A percentile compares a stretch with the other conserved stretches of the same genome.
Conservation (phyloP, 2,113 vertebrate species). For the Cololabis saira region DNA sequence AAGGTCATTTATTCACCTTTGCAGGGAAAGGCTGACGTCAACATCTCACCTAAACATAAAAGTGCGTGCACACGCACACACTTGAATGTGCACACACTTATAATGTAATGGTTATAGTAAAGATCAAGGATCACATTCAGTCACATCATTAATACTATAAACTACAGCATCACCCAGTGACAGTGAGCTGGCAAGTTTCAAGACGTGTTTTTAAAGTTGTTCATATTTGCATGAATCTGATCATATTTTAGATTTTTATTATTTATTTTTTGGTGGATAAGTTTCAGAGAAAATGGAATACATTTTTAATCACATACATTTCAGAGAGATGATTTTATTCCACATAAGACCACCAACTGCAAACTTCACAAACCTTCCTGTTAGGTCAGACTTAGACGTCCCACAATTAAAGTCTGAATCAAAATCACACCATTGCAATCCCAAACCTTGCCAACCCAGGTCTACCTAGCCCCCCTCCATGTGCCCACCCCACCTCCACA, state of each 20-base stretch:
- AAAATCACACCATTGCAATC: conserved; percentile 16
- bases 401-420: conserved; percentile 8
- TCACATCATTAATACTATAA: neutral
- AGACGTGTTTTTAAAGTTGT: too few relatives aligned
- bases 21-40: conserved; percentile 1
- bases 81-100: conserved; percentile 2
- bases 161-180: too few relatives aligned
- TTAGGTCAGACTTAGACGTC: neutral
- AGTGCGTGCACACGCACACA: neutral
- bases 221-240: too few relatives aligned
- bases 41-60: conserved; percentile 1
- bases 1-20: conserved; percentile 55
- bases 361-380: neutral
- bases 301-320: conserved; percentile 12
- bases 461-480: conserved; percentile 40
- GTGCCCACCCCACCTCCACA: neutral
- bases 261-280: neutral
- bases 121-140: too few relatives aligned
- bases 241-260: too few relatives aligned
- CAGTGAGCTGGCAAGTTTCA: too few relatives aligned
- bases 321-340: too few relatives aligned
- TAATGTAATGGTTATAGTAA: conserved; percentile 1
- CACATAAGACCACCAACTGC: conserved; percentile 2
- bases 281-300: neutral
- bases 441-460: conserved; percentile 41